A percentile compares a stretch with the other conserved stretches of the same genome.
Evolutionary conservation across 2,113 vertebrate species (phyloP).

Genomic region (Delphinapterus leucas): DNA sequence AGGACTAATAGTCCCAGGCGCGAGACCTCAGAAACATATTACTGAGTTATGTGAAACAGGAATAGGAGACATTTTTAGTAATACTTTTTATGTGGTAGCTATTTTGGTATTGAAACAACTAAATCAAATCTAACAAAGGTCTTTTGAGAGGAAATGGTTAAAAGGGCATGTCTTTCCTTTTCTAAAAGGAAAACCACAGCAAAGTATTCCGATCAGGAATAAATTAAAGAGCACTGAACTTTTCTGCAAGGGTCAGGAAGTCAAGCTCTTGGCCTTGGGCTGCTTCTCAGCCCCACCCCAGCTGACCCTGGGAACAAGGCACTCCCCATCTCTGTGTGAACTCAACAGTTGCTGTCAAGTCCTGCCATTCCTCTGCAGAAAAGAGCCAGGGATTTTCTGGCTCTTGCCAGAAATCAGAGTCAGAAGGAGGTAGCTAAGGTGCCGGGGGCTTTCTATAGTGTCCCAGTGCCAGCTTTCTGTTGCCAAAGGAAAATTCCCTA

Average conservation of each 20-base stretch:
- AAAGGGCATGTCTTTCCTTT: neutral
- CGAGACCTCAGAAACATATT: slow-evolving; percentile 21
- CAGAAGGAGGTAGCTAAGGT: neutral
- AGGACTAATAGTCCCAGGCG: neutral
- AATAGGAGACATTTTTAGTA: neutral
- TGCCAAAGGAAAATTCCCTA: neutral
- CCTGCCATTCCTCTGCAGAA: neutral
- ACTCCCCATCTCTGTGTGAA: neutral
- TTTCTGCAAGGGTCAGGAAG: slow-evolving; percentile 46
- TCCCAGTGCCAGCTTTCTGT: slow-evolving; percentile 32
- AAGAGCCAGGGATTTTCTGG: slow-evolving; percentile 12
- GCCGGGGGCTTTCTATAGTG: neutral
- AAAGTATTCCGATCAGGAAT: slow-evolving; percentile 45
- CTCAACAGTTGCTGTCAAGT: neutral
- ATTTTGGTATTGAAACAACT: slow-evolving; percentile 29
- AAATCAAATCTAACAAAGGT: slow-evolving; percentile 3
- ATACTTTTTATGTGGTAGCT: slow-evolving; percentile 21
- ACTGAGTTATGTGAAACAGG: neutral
- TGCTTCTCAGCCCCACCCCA: neutral
- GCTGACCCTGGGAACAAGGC: neutral
- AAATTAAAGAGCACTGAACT: slow-evolving; percentile 23
- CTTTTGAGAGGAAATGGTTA: slow-evolving; percentile 55
- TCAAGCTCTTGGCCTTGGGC: slow-evolving; percentile 23
- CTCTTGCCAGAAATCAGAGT: neutral
- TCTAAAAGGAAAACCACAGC: slow-evolving; percentile 31